Evolutionary conservation across 37 sponge, comb jelly and placozoan species (phyloP).

Genomic region (Amphimedon queenslandica): DNA sequence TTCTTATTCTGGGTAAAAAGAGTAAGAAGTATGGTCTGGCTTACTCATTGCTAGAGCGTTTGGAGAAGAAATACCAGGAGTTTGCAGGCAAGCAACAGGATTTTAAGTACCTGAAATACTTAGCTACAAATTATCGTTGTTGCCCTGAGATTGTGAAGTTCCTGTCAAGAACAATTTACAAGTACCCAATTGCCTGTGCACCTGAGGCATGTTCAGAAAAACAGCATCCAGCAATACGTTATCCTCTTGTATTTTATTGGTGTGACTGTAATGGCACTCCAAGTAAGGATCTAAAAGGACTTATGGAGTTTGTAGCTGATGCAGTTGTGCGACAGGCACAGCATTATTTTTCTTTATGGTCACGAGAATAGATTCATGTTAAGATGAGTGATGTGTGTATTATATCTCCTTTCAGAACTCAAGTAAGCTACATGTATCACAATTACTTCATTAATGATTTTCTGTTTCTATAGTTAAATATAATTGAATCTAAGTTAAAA

Average conservation of each 20-base stretch:
- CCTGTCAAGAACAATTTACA: not conserved
- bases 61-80: not conserved
- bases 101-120: slow-evolving; percentile 1
- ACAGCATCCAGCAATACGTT: not conserved
- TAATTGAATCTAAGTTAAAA: no score
- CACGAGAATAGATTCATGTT: not conserved
- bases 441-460: no score
- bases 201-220: no score
- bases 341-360: not conserved
- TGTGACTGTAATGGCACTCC: not conserved
- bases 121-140: slow-evolving; percentile 61
- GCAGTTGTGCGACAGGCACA: not conserved
- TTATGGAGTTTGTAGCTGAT: no score
- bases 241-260: not conserved
- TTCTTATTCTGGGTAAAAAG: slow-evolving; percentile 14
- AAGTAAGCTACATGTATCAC: no score
- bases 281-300: not conserved
- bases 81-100: no score
- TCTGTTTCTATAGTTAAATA: no score
- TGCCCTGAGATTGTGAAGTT: slow-evolving; percentile 27
- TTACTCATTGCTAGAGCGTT: slow-evolving; percentile 4
- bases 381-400: not conserved
- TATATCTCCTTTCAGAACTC: not conserved
- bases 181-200: not conserved
- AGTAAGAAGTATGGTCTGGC: slow-evolving; percentile 6